Evolutionary conservation across 1,140 invertebrate species (phyloP).

Genomic region (Procambarus clarkii): DNA sequence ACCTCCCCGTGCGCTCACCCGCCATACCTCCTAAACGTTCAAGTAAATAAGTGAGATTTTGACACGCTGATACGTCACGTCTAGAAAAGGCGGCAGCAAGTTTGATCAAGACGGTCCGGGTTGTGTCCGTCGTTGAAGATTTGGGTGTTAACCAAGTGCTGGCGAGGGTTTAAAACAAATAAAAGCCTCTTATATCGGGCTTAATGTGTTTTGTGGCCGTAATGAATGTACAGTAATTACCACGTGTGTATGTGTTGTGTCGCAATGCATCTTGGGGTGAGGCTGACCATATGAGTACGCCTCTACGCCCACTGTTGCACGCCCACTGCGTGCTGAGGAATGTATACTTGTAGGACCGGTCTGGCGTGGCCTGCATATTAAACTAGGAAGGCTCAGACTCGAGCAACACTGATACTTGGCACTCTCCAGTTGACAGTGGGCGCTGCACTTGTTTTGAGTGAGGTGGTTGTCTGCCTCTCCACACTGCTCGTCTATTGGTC

Average conservation of each 20-base stretch:
- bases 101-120: not conserved
- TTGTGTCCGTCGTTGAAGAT: not conserved
- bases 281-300: constrained; percentile 16
- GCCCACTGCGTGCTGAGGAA: constrained; percentile 38
- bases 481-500: not conserved
- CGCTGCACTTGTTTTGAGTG: not conserved
- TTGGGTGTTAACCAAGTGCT: not conserved
- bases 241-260: not conserved
- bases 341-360: constrained; percentile 43
- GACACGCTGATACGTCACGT: not conserved
- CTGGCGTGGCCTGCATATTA: constrained; percentile 41
- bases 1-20: too few species aligned
- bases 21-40: too few species aligned
- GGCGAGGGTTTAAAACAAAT: not conserved
- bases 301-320: constrained; percentile 22
- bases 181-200: not conserved
- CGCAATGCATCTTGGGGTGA: not conserved
- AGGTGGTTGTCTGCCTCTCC: too few species aligned
- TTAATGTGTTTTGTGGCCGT: not conserved
- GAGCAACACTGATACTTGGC: not conserved
- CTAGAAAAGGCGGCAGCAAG: not conserved
- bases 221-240: not conserved
- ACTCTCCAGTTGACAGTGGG: not conserved
- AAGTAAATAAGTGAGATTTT: not conserved
- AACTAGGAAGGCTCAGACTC: not conserved